Percentiles rank a stretch among this genome's conserved stretches.
These are phyloP conservation scores for Listrodromus nycthemerus DNA, from an alignment of 2,888 invertebrate genomes.

Conservation along the genomic window DNA sequence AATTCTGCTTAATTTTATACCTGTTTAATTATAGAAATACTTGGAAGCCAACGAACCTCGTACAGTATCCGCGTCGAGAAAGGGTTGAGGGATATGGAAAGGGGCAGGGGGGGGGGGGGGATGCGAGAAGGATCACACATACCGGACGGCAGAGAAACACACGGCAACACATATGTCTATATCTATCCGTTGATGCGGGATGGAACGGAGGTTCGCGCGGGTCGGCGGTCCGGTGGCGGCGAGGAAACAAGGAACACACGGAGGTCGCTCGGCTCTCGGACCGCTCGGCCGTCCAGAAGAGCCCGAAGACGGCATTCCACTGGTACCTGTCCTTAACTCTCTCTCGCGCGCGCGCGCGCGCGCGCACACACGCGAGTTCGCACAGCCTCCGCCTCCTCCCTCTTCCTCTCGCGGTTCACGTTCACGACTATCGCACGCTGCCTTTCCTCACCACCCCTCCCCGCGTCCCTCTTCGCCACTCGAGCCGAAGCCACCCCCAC, in stretches of 20 bases:
- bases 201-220: slow-evolving; percentile 57
- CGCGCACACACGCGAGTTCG: slow-evolving; percentile 22
- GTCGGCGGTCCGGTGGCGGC: slow-evolving; percentile 66
- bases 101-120: slow-evolving; percentile 16
- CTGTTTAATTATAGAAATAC: background rate
- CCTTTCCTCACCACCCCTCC: background rate
- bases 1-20: background rate
- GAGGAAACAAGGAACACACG: slow-evolving; percentile 74
- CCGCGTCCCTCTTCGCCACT: too few relatives aligned
- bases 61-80: slow-evolving; percentile 27
- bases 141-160: background rate
- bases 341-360: slow-evolving; percentile 61
- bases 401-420: slow-evolving; percentile 74
- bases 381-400: slow-evolving; percentile 42
- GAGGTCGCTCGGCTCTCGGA: slow-evolving; percentile 71
- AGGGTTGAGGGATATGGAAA: slow-evolving; percentile 11
- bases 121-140: slow-evolving; percentile 47
- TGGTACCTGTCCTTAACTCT: slow-evolving; percentile 80
- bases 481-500: too few relatives aligned
- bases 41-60: slow-evolving; percentile 52
- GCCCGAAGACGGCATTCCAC: slow-evolving; percentile 79
- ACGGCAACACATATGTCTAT: background rate
- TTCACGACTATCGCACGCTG: slow-evolving; percentile 70
- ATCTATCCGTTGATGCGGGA: slow-evolving; percentile 41
- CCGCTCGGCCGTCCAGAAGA: slow-evolving; percentile 51